Evolutionary conservation across 2,888 invertebrate species (phyloP), one percentile per base, ranked within the genome.

Genomic region (Drosophila siamana): DNA sequence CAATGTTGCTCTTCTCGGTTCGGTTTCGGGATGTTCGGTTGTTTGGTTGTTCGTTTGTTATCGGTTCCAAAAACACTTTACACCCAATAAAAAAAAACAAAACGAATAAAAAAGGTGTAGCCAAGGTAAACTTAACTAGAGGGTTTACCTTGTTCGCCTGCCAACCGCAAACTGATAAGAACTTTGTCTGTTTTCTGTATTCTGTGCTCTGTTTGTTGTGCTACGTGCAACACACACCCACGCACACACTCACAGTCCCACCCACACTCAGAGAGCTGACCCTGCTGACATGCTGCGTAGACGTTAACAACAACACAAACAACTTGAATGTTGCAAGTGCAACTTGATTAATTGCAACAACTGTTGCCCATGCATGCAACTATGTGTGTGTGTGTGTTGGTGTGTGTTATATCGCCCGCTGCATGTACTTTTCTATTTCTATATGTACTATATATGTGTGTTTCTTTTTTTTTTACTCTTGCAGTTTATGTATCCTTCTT

Each of bases 401-500:
- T n/a, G n/a, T n/a, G n/a, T n/a, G n/a, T n/a, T n/a, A n/a, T n/a
- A n/a, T n/a, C n/a, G 67, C 74, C 60, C 47, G 68, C 33, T 57
- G 73, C 50, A 56, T 57, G 1, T 11, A n/a, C 11, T 33, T 66
- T 56, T 63, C 48, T 55, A 62, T 62, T 59, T 56, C 51, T 56
- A 54, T 64, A 62, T 62, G 41, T 51, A 46, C 47, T 66, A 19
- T 51, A 40, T 48, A 16, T 44, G 16, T 24, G 24, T 44, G 16
- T 24, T n/a, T 57, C 26, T 44, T 16, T 30, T 43, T 47, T 67
- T 51, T 70, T 65, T 54, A 61, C 57, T 75, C 48, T 74, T 90
- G 56, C 88, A 92, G 92, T 89, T 64, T 88, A 90, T 76, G 78
- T 90, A 62, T 81, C 82, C 64, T 90, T 83, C 66, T 89, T 89